phyloP scores from a whole-genome alignment of 2,888 invertebrate species.

The Cheiracanthium punctorium region DNA sequence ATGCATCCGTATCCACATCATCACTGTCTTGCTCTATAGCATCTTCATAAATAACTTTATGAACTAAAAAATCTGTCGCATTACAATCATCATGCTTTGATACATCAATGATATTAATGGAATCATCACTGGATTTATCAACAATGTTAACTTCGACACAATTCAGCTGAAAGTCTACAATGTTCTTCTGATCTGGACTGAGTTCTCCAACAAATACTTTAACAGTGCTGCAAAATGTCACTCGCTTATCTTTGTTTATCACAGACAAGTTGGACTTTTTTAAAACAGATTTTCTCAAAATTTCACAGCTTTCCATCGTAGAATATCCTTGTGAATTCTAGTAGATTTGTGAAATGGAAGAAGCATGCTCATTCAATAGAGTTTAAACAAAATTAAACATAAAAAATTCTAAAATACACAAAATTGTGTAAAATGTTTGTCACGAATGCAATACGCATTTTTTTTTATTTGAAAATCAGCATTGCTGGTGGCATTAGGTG shows the following conservation, averaged over 20 bases:
- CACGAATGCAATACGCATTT: too few relatives aligned
- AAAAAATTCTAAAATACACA: too few relatives aligned
- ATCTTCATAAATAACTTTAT: conserved; percentile 66
- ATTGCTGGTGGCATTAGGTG: too few relatives aligned
- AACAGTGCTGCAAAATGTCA: conserved; percentile 51
- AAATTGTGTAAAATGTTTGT: too few relatives aligned
- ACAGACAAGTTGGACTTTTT: conserved; percentile 33
- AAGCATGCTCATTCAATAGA: too few relatives aligned
- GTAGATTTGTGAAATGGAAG: too few relatives aligned
- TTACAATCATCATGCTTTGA: conserved; percentile 43
- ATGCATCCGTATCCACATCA: conserved; percentile 34
- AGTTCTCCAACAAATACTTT: conserved; percentile 47
- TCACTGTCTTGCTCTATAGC: conserved; percentile 46
- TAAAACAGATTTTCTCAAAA: conserved; percentile 40
- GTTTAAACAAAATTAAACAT: too few relatives aligned
- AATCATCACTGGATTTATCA: conserved; percentile 37
- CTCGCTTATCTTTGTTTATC: conserved; percentile 41
- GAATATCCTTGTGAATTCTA: not conserved
- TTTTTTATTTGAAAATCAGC: too few relatives aligned
- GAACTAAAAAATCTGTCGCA: conserved; percentile 61
- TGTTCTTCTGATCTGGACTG: not conserved
- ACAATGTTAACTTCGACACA: conserved; percentile 58
- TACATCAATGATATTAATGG: not conserved
- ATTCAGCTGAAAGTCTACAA: conserved; percentile 12
- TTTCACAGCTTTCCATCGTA: conserved; percentile 36